Percentiles rank a stretch among this genome's conserved stretches.
phyloP scores from a whole-genome alignment of 2,113 vertebrate genomes.

The Pogonocichla stellata region DNA sequence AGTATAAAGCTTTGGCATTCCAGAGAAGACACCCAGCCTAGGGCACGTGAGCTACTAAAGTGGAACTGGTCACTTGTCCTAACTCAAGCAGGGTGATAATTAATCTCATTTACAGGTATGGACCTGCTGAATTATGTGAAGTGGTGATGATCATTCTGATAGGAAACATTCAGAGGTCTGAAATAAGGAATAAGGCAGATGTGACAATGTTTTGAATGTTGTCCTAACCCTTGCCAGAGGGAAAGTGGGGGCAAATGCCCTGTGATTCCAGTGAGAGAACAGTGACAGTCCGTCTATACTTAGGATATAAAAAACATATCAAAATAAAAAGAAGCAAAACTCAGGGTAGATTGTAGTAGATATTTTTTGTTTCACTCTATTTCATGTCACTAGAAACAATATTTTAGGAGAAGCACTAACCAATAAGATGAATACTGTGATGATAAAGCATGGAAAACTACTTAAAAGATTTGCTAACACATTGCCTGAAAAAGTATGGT shows the following conservation, averaged over 20 bases:
- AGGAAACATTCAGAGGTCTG: not conserved
- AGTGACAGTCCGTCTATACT: not conserved
- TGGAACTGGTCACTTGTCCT: not conserved
- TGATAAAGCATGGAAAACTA: not conserved
- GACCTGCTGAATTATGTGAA: not conserved
- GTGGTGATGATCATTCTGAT: not conserved
- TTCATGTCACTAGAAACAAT: not conserved
- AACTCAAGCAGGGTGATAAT: not conserved
- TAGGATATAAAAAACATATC: not conserved
- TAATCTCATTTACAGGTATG: not conserved
- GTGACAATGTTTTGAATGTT: not conserved
- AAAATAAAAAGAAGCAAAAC: not conserved
- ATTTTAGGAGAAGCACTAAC: not conserved
- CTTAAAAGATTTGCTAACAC: not conserved
- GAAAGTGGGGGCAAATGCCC: not conserved
- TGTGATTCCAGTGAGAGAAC: not conserved
- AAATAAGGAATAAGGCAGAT: not conserved
- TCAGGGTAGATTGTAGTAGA: not conserved
- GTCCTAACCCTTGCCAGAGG: not conserved
- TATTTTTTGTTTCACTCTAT: not conserved
- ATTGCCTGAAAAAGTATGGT: not conserved
- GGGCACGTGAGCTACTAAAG: rapidly evolving
- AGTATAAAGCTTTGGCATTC: not conserved
- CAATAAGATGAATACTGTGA: not conserved
- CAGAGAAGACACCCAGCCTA: not conserved